Conservation (phyloP, 2,797 vertebrate species). For the Lagocephalus sceleratus region DNA sequence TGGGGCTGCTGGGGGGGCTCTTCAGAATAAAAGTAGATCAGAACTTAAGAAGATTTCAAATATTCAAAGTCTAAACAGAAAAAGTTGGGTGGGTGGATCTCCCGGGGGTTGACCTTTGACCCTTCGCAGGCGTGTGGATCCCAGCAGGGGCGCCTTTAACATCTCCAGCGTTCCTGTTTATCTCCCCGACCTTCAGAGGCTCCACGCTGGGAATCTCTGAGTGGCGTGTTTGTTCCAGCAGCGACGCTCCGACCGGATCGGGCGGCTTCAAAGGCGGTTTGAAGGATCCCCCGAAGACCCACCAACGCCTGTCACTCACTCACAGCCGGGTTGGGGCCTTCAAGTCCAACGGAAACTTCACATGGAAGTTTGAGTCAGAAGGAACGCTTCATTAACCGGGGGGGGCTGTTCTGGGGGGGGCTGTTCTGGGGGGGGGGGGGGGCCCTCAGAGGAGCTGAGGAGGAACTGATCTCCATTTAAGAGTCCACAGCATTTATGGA, state of each 20-base stretch:
- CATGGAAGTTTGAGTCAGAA: not conserved
- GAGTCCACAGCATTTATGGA: slow-evolving; percentile 88
- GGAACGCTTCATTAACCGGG: slow-evolving; percentile 9
- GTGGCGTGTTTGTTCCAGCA: not conserved
- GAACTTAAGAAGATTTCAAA: too few relatives aligned
- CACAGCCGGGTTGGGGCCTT: slow-evolving; percentile 18
- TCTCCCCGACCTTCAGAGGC: not conserved
- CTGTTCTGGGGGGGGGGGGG: too few relatives aligned
- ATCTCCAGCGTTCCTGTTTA: not conserved
- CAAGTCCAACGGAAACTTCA: not conserved
- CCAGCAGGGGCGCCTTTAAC: not conserved
- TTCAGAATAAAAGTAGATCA: too few relatives aligned
- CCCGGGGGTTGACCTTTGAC: not conserved
- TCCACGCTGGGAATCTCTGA: slow-evolving; percentile 25
- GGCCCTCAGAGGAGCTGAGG: slow-evolving; percentile 92
- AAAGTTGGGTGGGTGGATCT: too few relatives aligned
- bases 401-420: slow-evolving; percentile 74
- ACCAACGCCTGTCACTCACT: slow-evolving; percentile 48
- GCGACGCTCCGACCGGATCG: not conserved
- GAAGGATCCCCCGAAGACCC: slow-evolving; percentile 80
- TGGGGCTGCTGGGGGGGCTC: too few relatives aligned
- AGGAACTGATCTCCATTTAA: slow-evolving; percentile 90
- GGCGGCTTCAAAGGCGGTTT: slow-evolving; percentile 60
- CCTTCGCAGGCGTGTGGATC: not conserved
- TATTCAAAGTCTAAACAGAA: too few relatives aligned